Percentiles rank a stretch among this genome's conserved stretches.
phyloP scores from a whole-genome alignment of 64 coral and sea anemone genomes.

The Pachyseris speciosa region DNA sequence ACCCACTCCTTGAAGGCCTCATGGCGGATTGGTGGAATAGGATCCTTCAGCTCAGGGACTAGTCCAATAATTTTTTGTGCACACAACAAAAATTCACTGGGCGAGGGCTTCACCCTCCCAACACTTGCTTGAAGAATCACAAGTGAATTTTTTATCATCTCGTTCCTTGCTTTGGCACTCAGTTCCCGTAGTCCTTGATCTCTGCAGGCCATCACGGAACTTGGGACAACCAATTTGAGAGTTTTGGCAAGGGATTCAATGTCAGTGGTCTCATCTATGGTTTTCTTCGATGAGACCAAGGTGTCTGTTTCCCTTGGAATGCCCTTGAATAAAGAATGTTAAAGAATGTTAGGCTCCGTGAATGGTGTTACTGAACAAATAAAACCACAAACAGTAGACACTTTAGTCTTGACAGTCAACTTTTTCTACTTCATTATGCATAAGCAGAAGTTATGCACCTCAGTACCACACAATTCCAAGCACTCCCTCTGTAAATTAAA shows the following conservation, averaged over 20 bases:
- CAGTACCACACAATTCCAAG: too few species aligned
- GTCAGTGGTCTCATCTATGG: not conserved
- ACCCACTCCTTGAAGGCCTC: not conserved
- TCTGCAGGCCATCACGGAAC: not conserved
- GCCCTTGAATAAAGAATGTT: too few species aligned
- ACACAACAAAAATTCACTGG: not conserved
- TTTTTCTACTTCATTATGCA: too few species aligned
- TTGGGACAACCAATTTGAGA: not conserved
- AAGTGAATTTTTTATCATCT: not conserved
- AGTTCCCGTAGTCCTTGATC: not conserved
- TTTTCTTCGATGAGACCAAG: not conserved
- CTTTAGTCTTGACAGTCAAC: too few species aligned
- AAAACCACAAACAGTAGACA: too few species aligned
- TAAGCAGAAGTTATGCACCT: too few species aligned
- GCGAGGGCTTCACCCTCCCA: not conserved
- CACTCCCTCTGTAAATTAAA: too few species aligned
- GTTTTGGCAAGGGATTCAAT: too few species aligned
- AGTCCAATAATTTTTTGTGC: not conserved
- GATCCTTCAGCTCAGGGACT: not conserved
- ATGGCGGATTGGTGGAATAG: not conserved
- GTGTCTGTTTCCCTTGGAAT: not conserved
- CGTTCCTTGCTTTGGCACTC: not conserved
- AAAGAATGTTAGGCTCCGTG: too few species aligned
- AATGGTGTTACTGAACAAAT: too few species aligned
- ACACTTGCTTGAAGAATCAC: not conserved